Evolutionary conservation across 2,797 vertebrate genomes (phyloP).

Genomic region (Paramormyrops hopkinsi): DNA sequence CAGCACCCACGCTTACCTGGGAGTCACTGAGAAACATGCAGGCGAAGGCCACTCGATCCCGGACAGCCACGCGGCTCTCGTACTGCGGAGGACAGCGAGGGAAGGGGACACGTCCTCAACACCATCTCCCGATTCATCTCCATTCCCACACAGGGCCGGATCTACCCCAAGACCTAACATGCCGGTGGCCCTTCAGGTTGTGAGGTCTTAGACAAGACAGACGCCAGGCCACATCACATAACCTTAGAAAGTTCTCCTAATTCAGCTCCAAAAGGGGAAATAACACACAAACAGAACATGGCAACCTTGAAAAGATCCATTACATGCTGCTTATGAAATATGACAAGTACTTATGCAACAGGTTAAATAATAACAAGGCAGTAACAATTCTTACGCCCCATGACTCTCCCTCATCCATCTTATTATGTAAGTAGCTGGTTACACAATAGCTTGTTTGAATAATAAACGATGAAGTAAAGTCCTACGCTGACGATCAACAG

Average conservation of each 20-base stretch:
- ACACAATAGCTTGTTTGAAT: background rate
- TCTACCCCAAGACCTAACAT: background rate
- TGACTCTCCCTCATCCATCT: background rate
- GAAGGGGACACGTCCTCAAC: background rate
- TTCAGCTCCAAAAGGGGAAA: background rate
- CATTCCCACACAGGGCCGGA: background rate
- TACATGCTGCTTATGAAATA: background rate
- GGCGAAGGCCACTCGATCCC: slow-evolving; percentile 93
- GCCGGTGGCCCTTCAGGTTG: background rate
- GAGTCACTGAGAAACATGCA: slow-evolving; percentile 90
- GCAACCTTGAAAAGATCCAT: background rate
- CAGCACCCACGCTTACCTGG: slow-evolving; percentile 67
- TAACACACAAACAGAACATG: background rate
- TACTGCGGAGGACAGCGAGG: slow-evolving; percentile 60
- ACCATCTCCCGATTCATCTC: background rate
- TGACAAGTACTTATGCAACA: background rate
- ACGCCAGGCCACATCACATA: background rate
- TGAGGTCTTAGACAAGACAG: background rate
- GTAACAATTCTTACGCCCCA: background rate
- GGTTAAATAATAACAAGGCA: background rate
- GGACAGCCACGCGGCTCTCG: slow-evolving; percentile 85
- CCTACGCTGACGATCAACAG: background rate
- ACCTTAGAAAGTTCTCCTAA: background rate
- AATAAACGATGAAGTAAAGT: background rate
- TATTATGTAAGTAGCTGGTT: background rate